Evolutionary conservation across 2,113 vertebrate genomes (phyloP).

Genomic region (Aptenodytes forsteri): DNA sequence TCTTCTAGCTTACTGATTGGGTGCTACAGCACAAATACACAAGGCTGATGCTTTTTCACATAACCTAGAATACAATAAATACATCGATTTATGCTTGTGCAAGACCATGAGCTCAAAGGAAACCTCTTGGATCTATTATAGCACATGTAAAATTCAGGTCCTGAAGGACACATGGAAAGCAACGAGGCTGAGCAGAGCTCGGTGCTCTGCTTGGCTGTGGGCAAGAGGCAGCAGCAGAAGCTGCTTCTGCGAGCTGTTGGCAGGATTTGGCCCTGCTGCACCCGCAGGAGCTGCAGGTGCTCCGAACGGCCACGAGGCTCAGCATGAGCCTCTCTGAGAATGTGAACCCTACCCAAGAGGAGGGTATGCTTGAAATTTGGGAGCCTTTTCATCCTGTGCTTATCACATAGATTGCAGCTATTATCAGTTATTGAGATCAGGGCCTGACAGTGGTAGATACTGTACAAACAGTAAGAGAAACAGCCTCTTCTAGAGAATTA

Average conservation of each 20-base stretch:
- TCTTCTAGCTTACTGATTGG: background rate
- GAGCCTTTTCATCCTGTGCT: background rate
- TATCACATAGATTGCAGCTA: background rate
- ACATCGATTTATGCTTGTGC: background rate
- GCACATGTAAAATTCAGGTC: background rate
- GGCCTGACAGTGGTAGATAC: background rate
- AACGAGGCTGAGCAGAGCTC: background rate
- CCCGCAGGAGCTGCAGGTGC: background rate
- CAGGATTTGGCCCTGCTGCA: background rate
- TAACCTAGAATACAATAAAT: background rate
- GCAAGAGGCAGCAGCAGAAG: background rate
- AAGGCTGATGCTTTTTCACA: background rate
- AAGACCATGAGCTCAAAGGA: background rate
- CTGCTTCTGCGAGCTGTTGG: background rate
- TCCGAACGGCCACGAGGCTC: background rate
- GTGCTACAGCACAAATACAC: background rate
- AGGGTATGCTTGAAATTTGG: background rate
- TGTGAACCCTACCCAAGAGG: background rate
- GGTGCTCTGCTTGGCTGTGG: background rate
- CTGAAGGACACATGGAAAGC: background rate
- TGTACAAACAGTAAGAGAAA: background rate
- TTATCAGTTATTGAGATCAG: background rate
- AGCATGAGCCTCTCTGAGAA: rapidly evolving
- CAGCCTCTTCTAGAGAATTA: background rate
- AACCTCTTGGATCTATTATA: background rate